Percentiles rank a stretch among this genome's conserved stretches.
These are phyloP conservation scores for Mastomys natalensis DNA, from an alignment of 2,113 vertebrate genomes.

Conservation along the genomic window DNA sequence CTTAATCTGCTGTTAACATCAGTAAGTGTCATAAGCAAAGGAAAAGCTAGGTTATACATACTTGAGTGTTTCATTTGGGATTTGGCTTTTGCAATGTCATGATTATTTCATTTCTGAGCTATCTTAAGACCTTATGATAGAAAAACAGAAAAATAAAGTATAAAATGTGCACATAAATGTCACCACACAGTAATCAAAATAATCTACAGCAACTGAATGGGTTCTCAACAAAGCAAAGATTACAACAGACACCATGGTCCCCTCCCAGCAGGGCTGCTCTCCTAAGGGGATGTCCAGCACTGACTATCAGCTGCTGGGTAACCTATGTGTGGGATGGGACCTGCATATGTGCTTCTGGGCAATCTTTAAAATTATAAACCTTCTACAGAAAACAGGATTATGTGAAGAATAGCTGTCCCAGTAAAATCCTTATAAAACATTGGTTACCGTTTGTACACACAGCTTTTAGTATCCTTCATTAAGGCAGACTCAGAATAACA, in stretches of 20 bases:
- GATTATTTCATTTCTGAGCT: slow-evolving; percentile 1
- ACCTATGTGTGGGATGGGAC: background rate
- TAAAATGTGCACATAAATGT: background rate
- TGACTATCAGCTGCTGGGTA: too few relatives aligned
- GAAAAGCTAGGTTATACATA: background rate
- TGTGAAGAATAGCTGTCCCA: background rate
- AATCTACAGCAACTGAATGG: background rate
- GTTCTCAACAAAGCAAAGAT: slow-evolving; percentile 4
- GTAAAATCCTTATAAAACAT: slow-evolving; percentile 8
- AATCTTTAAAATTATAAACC: background rate
- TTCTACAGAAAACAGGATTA: background rate
- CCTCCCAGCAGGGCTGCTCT: background rate
- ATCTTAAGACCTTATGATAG: background rate
- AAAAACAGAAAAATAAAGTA: slow-evolving; percentile 35
- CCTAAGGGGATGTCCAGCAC: background rate
- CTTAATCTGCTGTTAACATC: background rate
- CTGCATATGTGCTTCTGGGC: background rate
- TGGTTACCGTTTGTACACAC: background rate
- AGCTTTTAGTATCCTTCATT: background rate
- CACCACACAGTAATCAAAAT: background rate
- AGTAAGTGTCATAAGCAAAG: background rate
- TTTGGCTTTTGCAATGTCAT: slow-evolving; percentile 7
- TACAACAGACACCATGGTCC: background rate
- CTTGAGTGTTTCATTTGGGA: background rate
- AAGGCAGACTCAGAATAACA: background rate